Evolutionary conservation across 2,113 vertebrate genomes (phyloP).

Genomic region (Myrmophylax atrothorax): DNA sequence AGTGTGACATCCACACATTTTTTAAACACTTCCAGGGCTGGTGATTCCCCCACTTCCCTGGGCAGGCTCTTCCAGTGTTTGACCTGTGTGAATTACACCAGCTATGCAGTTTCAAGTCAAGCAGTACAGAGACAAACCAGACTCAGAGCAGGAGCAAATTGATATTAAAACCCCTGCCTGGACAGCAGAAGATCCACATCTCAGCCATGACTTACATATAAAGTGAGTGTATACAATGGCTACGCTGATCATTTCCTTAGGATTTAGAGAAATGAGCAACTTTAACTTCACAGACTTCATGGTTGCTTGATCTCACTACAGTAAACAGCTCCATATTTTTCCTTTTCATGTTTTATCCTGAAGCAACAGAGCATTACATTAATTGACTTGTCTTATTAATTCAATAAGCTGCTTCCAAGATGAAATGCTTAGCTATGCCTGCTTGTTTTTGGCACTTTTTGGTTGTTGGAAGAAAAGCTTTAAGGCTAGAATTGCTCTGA

Average conservation of each 20-base stretch:
- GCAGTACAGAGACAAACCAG: not conserved
- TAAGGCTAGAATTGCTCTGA: slow-evolving; percentile 72
- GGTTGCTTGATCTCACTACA: slow-evolving; percentile 67
- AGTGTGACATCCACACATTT: not conserved
- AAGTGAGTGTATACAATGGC: not conserved
- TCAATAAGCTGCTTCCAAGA: slow-evolving; percentile 80
- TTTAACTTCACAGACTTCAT: slow-evolving; percentile 57
- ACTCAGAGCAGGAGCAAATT: not conserved
- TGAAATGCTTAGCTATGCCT: slow-evolving; percentile 77
- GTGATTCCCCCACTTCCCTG: not conserved
- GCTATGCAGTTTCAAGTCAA: not conserved
- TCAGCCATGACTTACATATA: not conserved
- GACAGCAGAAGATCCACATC: not conserved
- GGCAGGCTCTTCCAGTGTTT: not conserved
- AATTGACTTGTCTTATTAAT: slow-evolving; percentile 87
- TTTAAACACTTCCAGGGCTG: not conserved
- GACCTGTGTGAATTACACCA: accelerated
- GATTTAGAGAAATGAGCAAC: slow-evolving; percentile 35
- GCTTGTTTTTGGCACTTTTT: slow-evolving; percentile 71
- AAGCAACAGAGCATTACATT: slow-evolving; percentile 81
- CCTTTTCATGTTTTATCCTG: slow-evolving; percentile 79
- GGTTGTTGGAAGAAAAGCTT: slow-evolving; percentile 71
- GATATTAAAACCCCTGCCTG: not conserved
- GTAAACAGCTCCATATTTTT: slow-evolving; percentile 75
- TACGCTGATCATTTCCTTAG: slow-evolving; percentile 11